Evolutionary conservation across 2,888 invertebrate genomes (phyloP), one percentile per base, ranked within the genome.

Genomic region (Apoderus coryli): DNA sequence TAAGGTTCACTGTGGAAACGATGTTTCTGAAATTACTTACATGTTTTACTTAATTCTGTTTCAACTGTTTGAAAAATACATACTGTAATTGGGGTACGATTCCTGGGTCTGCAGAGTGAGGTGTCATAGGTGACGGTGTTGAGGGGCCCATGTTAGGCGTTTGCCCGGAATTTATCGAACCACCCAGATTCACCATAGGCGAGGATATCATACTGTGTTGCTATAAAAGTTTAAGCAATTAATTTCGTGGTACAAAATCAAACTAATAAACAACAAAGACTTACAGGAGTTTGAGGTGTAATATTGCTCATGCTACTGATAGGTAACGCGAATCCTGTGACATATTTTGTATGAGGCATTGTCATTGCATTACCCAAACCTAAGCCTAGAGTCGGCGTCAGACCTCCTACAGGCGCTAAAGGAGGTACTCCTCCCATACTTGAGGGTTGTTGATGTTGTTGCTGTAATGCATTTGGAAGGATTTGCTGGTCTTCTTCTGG

Each of bases 1-100:
- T 85, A 30, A 98, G 63, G 58, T 93, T 96, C 0, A 98, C 95
- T 4, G 96, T 98, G 26, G 95, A 92, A 1, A 98, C 96, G 49
- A 98, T 96, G 53, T 96, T 98, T 54, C 90, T 90, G 59, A 34
- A 65, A 65, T 38, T 26, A 33, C 36, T 24, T 16, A 5, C n/a
- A 10, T 27, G 7, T n/a, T 4, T 26, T n/a, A 19, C 9, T 32
- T 16, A 16, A 19, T 19, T n/a, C 19, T 19, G 19, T n/a, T n/a
- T 7, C 6, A 6, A 19, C 6, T 7, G n/a, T 19, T 7, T 19
- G n/a, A 6, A 11, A 29, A 30, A 12, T 25, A 62, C 69, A 64
- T 58, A 88, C 86, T 90, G 90, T 52, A 90, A 60, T 52, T 90
- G 89, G 13, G 95, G 95, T 34, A 89, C 68, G 46, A 93, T 90